Evolutionary conservation across 2,797 vertebrate species (phyloP).

Genomic region (Antrozous pallidus): DNA sequence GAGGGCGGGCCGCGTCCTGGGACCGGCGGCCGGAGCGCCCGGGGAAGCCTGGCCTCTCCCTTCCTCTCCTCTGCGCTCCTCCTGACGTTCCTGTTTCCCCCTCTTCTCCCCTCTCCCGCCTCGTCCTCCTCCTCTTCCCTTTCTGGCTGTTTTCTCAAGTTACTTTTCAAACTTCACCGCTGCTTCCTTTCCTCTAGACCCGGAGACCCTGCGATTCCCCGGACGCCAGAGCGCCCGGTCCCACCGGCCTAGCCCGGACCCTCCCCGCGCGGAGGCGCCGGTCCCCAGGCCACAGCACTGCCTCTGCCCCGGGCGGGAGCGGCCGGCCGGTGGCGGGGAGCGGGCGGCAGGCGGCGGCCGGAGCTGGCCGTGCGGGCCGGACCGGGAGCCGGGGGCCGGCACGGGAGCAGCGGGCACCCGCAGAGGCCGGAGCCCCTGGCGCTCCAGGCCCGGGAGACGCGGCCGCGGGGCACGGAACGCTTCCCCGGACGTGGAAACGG

Average conservation of each 20-base stretch:
- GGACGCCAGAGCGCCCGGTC: slow-evolving; percentile 84
- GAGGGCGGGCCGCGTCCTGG: neutral
- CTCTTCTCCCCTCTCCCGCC: neutral
- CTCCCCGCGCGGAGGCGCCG: slow-evolving; percentile 81
- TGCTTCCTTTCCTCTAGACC: slow-evolving; percentile 60
- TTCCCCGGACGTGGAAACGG: slow-evolving; percentile 84
- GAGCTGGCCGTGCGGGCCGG: neutral
- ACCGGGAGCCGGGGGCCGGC: neutral
- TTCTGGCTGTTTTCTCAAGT: slow-evolving; percentile 50
- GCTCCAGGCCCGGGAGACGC: slow-evolving; percentile 76
- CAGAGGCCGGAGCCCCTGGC: slow-evolving; percentile 45
- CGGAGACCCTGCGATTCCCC: slow-evolving; percentile 77
- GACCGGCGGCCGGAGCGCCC: neutral
- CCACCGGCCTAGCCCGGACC: slow-evolving; percentile 81
- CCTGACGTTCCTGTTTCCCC: neutral
- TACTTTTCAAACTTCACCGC: slow-evolving; percentile 80
- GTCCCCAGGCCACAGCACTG: slow-evolving; percentile 78
- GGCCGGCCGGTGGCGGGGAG: slow-evolving; percentile 39
- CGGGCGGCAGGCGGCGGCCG: neutral
- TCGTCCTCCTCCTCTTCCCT: slow-evolving; percentile 77
- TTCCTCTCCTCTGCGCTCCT: too few relatives aligned
- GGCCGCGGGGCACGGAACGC: slow-evolving; percentile 79
- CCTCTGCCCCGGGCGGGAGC: slow-evolving; percentile 78
- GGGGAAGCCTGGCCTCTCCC: slow-evolving; percentile 32
- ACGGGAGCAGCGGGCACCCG: neutral